These are phyloP conservation scores for Exephanes ischioxanthus DNA, from an alignment of 2,888 invertebrate species.

Conservation along the genomic window DNA sequence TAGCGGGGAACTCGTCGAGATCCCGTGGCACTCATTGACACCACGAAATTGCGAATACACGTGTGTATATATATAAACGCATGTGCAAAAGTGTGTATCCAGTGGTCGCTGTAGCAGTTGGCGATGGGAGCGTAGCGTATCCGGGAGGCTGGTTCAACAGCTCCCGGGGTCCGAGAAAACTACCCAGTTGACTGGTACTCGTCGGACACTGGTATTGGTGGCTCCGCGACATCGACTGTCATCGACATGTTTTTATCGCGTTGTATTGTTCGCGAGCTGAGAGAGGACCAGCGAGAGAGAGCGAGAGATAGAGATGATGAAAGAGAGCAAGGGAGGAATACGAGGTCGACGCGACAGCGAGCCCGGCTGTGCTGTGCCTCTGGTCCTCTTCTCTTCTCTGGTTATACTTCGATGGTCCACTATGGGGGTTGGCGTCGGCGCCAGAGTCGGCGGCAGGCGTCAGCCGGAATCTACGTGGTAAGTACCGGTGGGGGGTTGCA, in stretches of 20 bases:
- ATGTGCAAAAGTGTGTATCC: slow-evolving; percentile 10
- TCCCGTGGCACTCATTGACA: slow-evolving; percentile 24
- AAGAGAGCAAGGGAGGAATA: slow-evolving; percentile 59
- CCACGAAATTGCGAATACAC: background rate
- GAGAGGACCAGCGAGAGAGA: slow-evolving; percentile 29
- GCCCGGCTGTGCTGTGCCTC: slow-evolving; percentile 66
- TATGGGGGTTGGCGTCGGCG: slow-evolving; percentile 63
- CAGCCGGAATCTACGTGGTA: slow-evolving; percentile 77
- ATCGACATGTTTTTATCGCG: slow-evolving; percentile 74
- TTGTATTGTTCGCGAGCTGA: slow-evolving; percentile 43
- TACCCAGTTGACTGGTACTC: slow-evolving; percentile 22
- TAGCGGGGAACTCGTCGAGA: background rate
- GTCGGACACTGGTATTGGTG: slow-evolving; percentile 23
- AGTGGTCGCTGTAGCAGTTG: background rate
- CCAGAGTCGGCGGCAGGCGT: slow-evolving; percentile 77
- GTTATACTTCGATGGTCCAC: slow-evolving; percentile 47
- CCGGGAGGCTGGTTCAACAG: slow-evolving; percentile 32
- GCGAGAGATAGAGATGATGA: slow-evolving; percentile 32
- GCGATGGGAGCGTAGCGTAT: background rate
- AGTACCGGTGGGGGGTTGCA: slow-evolving; percentile 65
- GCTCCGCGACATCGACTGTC: slow-evolving; percentile 71
- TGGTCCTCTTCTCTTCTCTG: slow-evolving; percentile 47
- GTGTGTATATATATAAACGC: background rate
- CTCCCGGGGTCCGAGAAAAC: slow-evolving; percentile 41
- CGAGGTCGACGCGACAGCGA: slow-evolving; percentile 66